These are phyloP conservation scores for Sturnira hondurensis DNA, from an alignment of 2,113 vertebrate genomes.

Conservation along the genomic window DNA sequence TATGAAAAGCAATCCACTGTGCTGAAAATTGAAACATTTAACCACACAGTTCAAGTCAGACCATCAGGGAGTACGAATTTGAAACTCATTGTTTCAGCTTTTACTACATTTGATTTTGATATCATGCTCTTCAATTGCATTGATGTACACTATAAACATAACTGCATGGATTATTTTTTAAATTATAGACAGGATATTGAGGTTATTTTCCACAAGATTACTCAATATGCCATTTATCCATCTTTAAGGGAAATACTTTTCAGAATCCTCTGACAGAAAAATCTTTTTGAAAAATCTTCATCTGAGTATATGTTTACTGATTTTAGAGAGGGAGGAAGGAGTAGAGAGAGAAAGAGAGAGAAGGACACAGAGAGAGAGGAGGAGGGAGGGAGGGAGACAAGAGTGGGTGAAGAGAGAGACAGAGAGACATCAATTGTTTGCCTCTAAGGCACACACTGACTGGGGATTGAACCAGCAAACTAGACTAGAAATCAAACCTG, in stretches of 20 bases:
- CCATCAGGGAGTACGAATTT: not conserved
- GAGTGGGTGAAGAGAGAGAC: too few species aligned
- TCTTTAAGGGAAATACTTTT: not conserved
- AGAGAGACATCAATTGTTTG: too few species aligned
- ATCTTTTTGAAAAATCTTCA: not conserved
- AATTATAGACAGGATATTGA: not conserved
- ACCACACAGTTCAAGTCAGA: not conserved
- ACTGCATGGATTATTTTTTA: not conserved
- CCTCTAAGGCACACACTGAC: accelerated
- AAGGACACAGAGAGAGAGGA: too few species aligned
- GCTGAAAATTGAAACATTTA: not conserved
- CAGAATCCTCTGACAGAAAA: not conserved
- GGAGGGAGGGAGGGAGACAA: too few species aligned
- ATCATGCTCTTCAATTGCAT: not conserved
- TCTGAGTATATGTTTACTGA: too few species aligned
- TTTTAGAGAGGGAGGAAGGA: too few species aligned
- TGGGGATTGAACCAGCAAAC: too few species aligned
- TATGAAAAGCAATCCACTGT: not conserved
- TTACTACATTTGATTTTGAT: not conserved
- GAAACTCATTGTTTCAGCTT: not conserved
- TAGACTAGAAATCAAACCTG: too few species aligned
- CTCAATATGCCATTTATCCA: not conserved
- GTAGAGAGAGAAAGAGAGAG: too few species aligned
- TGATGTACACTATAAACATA: not conserved
- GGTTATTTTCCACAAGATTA: constrained; percentile 3